Evolutionary conservation across 1,140 invertebrate species (phyloP).

Genomic region (Drosophila malerkotliana): DNA sequence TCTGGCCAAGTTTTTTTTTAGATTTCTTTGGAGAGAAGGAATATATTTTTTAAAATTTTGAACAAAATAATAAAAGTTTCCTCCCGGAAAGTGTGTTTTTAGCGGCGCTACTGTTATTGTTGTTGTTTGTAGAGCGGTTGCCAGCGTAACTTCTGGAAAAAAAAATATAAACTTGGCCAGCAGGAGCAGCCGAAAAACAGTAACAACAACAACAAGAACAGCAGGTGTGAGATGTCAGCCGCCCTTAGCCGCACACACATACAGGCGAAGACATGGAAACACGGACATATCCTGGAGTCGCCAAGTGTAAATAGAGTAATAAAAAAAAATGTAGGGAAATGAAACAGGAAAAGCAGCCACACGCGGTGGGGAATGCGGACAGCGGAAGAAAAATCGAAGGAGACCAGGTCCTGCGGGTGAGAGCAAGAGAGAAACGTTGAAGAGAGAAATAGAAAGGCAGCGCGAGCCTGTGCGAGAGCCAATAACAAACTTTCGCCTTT

Average conservation of each 20-base stretch:
- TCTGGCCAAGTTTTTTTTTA: constrained; percentile 35
- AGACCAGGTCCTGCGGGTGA: constrained; percentile 43
- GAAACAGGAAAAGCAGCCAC: constrained; percentile 63
- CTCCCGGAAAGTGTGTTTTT: neutral
- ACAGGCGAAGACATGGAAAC: constrained; percentile 12
- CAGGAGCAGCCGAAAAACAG: constrained; percentile 36
- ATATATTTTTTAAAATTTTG: neutral
- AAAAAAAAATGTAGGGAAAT: constrained; percentile 65
- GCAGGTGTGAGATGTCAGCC: constrained; percentile 57
- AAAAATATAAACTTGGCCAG: constrained; percentile 41
- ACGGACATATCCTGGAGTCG: constrained; percentile 17
- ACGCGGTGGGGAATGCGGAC: constrained; percentile 14
- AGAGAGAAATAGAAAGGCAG: constrained; percentile 21
- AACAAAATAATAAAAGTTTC: constrained; percentile 21
- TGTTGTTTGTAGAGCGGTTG: constrained; percentile 45
- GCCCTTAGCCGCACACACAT: constrained; percentile 22
- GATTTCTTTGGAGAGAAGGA: constrained; percentile 25
- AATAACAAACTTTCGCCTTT: constrained; percentile 75
- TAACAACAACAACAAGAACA: constrained; percentile 17
- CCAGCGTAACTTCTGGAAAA: constrained; percentile 55
- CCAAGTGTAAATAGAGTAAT: constrained; percentile 76
- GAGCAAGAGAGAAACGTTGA: constrained; percentile 51
- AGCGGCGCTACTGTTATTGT: constrained; percentile 27
- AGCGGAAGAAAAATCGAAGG: constrained; percentile 46
- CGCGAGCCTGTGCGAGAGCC: constrained; percentile 24